Evolutionary conservation across 1,140 invertebrate genomes (phyloP), one percentile per base, ranked within the genome.

Genomic region (Bombus breviceps): DNA sequence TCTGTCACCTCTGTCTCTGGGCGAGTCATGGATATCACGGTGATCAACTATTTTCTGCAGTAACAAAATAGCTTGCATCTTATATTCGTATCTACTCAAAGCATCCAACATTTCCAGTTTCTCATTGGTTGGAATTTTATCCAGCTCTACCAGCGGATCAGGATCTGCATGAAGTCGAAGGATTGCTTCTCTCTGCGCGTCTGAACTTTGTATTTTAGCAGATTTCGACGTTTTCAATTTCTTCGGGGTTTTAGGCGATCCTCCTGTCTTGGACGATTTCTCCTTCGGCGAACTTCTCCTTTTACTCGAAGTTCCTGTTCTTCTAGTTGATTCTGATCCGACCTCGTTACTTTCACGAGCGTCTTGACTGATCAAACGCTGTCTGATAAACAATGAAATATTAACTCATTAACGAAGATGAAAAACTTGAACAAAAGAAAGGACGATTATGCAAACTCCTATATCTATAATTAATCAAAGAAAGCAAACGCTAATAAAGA

Each of bases 41-140:
- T 25, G 28, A 28, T 62, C 37, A 3, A 88, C 15, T 32, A 91
- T 79, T 72, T 41, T 85, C 47, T 89, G 41, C 13, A 92, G 25
- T n/a, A 88, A 43, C 12, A 39, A 37, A 57, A 93, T 86, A 3
- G 74, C 78, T 34, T 92, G 84, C 8, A 94, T 79, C 75, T 92
- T 94, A 62, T 81, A 86, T 39, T 94, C 93, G 75, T 92, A 93
- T 59, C 83, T 75, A 69, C 77, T 90, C 39, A 92, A 87, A 69
- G 71, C 41, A 74, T 93, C 92, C 75, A 93, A 53, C 28, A 18
- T 69, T 39, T 90, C 69, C 12, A 93, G 57, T 64, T 43, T 80
- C 12, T 91, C 89, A 10, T 83, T 74, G 28, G 37, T 32, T 3
- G 89, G 90, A 57, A 93, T 59, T 79, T 88, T 92, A 10, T 74